Percentiles rank a stretch among this genome's conserved stretches.
Conservation (phyloP, 2,797 vertebrate genomes). For the Hapalemur alaotrensis region DNA sequence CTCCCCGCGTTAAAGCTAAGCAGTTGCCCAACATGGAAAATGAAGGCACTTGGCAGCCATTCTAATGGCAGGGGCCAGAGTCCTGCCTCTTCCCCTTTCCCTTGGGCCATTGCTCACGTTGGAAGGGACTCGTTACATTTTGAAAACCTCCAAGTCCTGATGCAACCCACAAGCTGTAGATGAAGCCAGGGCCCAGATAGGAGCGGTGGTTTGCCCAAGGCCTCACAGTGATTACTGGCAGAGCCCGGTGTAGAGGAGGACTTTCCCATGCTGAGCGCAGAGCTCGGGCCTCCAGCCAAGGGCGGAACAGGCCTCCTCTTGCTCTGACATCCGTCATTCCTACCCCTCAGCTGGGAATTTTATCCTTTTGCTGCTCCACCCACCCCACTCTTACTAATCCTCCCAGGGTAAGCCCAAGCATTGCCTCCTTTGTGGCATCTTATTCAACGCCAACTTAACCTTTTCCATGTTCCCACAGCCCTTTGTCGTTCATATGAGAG, state of each 20-base stretch:
- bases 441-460: neutral
- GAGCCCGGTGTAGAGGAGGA: neutral
- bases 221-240: neutral
- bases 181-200: neutral
- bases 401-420: neutral
- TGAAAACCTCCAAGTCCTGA: neutral
- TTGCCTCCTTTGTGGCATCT: neutral
- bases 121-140: neutral
- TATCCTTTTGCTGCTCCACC: neutral
- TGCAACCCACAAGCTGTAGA: neutral
- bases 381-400: constrained; percentile 23
- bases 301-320: constrained; percentile 58
- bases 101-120: neutral
- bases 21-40: neutral
- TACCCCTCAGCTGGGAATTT: constrained; percentile 12
- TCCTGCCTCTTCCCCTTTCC: neutral
- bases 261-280: constrained; percentile 43
- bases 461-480: neutral
- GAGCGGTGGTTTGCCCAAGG: neutral
- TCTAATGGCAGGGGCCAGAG: neutral
- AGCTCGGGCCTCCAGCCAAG: constrained; percentile 38
- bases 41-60: neutral
- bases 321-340: constrained; percentile 18
- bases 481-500: neutral
- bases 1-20: neutral